Evolutionary conservation across 1,140 invertebrate species (phyloP).

Genomic region (Ylistrum balloti): DNA sequence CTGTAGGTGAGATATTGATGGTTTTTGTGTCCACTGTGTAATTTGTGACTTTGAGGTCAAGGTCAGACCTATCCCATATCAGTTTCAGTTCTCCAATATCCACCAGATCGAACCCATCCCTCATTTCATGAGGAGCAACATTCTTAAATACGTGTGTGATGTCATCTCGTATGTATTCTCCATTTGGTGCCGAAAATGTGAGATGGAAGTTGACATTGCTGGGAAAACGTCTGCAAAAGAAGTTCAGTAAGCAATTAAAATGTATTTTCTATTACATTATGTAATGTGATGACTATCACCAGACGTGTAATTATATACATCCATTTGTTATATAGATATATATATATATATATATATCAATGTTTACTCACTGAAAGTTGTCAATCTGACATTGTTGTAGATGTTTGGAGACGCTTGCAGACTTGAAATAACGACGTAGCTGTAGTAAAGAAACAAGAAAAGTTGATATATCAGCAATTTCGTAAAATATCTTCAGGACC

Average conservation of each 20-base stretch:
- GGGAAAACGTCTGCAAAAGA: slow-evolving; percentile 55
- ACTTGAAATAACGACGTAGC: slow-evolving; percentile 16
- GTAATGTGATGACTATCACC: no score
- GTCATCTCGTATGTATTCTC: slow-evolving; percentile 57
- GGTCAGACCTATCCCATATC: slow-evolving; percentile 57
- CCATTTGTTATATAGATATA: no score
- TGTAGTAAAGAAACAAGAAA: neutral
- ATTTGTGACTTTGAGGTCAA: slow-evolving; percentile 55
- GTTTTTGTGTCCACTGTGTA: slow-evolving; percentile 54
- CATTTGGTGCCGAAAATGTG: slow-evolving; percentile 55
- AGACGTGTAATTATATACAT: no score
- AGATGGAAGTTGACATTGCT: slow-evolving; percentile 60
- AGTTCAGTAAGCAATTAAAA: no score
- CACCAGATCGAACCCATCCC: slow-evolving; percentile 55
- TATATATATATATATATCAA: no score
- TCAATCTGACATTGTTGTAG: neutral
- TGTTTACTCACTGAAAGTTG: neutral
- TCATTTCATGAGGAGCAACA: slow-evolving; percentile 55
- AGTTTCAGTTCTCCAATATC: slow-evolving; percentile 55
- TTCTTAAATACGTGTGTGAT: slow-evolving; percentile 55
- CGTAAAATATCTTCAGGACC: no score
- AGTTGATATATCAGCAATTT: no score
- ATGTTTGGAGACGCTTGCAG: slow-evolving; percentile 6
- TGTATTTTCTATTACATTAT: no score
- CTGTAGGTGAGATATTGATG: slow-evolving; percentile 38